Conservation (phyloP, 2,888 invertebrate genomes). For the Thecocarcelia acutangulata region DNA sequence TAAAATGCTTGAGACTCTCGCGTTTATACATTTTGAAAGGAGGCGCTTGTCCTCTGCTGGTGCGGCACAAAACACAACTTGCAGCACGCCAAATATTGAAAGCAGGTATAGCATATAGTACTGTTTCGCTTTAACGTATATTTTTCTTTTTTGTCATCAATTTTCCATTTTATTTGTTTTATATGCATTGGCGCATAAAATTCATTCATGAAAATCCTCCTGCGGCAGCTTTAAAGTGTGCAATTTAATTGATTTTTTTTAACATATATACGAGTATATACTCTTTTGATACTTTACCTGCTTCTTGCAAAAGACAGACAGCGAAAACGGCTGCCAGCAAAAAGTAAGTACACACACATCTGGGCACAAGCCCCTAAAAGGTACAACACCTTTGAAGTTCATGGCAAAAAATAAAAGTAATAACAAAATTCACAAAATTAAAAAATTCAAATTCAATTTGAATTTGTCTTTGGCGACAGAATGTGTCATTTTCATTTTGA, state of each 20-base stretch:
- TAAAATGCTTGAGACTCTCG: slow-evolving; percentile 42
- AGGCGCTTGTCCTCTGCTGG: slow-evolving; percentile 11
- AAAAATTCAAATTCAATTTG: slow-evolving; percentile 47
- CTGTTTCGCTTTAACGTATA: neutral
- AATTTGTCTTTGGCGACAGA: slow-evolving; percentile 26
- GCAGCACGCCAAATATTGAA: neutral
- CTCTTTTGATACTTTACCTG: slow-evolving; percentile 24
- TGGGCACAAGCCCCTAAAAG: neutral
- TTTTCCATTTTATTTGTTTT: slow-evolving; percentile 69
- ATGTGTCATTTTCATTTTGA: slow-evolving; percentile 23
- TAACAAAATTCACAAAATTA: neutral
- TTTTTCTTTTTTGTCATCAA: slow-evolving; percentile 50
- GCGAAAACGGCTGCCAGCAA: neutral
- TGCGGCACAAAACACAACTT: slow-evolving; percentile 7
- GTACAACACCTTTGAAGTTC: slow-evolving; percentile 47
- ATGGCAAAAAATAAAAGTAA: neutral
- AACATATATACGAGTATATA: neutral
- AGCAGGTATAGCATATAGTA: neutral
- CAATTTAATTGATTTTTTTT: slow-evolving; percentile 71
- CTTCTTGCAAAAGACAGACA: slow-evolving; percentile 31
- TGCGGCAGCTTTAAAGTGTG: slow-evolving; percentile 67
- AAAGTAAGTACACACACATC: neutral
- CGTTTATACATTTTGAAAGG: slow-evolving; percentile 60
- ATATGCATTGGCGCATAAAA: slow-evolving; percentile 71
- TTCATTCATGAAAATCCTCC: slow-evolving; percentile 71